phyloP scores from a whole-genome alignment of 1,140 invertebrate genomes.

The Idris sp. region DNA sequence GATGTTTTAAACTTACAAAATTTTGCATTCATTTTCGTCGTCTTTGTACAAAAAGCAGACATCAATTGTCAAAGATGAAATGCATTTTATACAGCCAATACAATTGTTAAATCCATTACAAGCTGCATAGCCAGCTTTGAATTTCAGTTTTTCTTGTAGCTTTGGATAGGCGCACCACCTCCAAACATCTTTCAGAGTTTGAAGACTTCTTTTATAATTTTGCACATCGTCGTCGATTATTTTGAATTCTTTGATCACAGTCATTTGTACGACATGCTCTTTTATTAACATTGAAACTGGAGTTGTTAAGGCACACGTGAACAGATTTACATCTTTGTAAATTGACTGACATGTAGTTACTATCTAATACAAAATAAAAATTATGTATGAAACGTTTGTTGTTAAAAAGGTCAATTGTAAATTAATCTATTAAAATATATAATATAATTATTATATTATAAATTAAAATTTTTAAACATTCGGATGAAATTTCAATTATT shows the following conservation, averaged over 20 bases:
- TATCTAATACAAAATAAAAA: too few relatives aligned
- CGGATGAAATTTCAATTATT: too few relatives aligned
- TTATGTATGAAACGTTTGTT: too few relatives aligned
- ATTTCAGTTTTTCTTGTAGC: conserved; percentile 76
- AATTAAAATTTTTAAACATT: too few relatives aligned
- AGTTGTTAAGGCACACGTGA: conserved; percentile 77
- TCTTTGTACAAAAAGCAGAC: conserved; percentile 77
- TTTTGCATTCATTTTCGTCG: conserved; percentile 79
- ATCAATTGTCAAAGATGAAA: conserved; percentile 80
- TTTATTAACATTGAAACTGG: conserved; percentile 76
- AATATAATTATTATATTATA: too few relatives aligned
- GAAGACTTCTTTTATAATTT: conserved; percentile 65
- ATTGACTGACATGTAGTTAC: conserved; percentile 62
- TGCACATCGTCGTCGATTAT: conserved; percentile 39
- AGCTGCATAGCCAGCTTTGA: conserved; percentile 52
- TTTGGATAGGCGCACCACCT: conserved; percentile 78
- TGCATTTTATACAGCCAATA: conserved; percentile 57
- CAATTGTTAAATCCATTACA: conserved; percentile 51
- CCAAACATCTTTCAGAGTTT: conserved; percentile 83
- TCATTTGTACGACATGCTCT: conserved; percentile 76
- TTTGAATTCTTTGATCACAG: conserved; percentile 67
- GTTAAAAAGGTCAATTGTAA: too few relatives aligned
- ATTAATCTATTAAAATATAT: too few relatives aligned
- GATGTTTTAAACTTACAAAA: conserved; percentile 75
- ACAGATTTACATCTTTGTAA: conserved; percentile 76